phyloP scores from a whole-genome alignment of 2,113 vertebrate genomes.

The Mesocricetus auratus region DNA sequence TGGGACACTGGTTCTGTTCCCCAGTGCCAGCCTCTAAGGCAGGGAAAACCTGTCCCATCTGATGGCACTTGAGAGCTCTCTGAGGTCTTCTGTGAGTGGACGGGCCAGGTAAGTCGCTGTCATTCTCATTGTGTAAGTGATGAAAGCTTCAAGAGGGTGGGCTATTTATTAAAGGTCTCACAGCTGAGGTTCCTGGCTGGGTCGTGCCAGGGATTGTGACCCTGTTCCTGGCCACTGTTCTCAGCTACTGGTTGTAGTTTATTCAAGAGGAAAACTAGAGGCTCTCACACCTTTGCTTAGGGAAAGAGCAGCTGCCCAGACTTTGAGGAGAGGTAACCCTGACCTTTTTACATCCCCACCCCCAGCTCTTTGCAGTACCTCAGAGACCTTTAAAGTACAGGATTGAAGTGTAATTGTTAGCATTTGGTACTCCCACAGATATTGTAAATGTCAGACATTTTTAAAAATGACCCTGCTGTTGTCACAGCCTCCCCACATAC shows the following conservation, averaged over 20 bases:
- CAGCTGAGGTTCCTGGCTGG: neutral
- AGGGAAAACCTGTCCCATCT: neutral
- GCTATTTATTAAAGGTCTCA: neutral
- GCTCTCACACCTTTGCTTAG: neutral
- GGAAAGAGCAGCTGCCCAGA: neutral
- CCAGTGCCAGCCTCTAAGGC: neutral
- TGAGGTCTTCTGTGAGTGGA: neutral
- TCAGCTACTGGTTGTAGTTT: neutral
- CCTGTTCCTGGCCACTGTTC: neutral
- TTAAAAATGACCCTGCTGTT: neutral
- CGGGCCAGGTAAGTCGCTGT: neutral
- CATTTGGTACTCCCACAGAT: conserved; percentile 8
- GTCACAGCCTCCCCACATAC: neutral
- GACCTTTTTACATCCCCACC: neutral
- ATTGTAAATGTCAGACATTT: conserved; percentile 42
- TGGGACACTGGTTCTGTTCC: neutral
- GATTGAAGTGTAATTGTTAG: neutral
- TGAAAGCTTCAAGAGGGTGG: neutral
- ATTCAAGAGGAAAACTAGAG: conserved; percentile 13
- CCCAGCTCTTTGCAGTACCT: neutral
- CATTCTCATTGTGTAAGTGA: neutral
- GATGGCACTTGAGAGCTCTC: neutral
- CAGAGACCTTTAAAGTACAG: neutral
- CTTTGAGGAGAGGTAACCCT: neutral
- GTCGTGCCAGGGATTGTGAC: too few relatives aligned